Evolutionary conservation across 2,888 invertebrate species (phyloP).

Genomic region (Pristionchus arcanus): DNA sequence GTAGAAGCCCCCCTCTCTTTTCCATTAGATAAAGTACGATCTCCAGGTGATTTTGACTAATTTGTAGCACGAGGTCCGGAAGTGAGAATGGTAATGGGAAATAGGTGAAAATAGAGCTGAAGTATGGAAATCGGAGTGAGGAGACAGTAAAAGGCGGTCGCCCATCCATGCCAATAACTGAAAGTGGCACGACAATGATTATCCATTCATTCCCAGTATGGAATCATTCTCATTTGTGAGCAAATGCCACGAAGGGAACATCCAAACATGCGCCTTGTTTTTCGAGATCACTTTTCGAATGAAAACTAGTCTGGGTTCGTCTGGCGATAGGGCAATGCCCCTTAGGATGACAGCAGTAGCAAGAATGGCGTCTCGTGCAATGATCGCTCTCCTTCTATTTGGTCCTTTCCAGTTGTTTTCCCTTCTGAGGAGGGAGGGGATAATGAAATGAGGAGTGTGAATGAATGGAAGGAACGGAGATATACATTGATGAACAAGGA

Average conservation of each 20-base stretch:
- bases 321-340: not conserved
- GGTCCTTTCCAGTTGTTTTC: not conserved
- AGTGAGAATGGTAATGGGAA: not conserved
- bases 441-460: slow-evolving; percentile 3
- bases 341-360: not conserved
- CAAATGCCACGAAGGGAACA: not conserved
- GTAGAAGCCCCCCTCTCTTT: not conserved
- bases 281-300: not conserved
- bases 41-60: not conserved
- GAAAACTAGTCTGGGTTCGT: not conserved
- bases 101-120: not conserved
- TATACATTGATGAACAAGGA: not conserved
- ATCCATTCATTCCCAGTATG: slow-evolving; percentile 5
- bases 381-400: not conserved
- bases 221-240: not conserved
- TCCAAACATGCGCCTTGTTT: not conserved
- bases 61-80: not conserved
- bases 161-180: not conserved
- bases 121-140: not conserved
- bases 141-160: not conserved
- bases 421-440: not conserved
- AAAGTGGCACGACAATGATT: not conserved
- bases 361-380: not conserved
- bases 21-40: not conserved
- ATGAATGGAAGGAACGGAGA: not conserved